A percentile compares a stretch with the other conserved stretches of the same genome.
phyloP scores from a whole-genome alignment of 2,797 vertebrate genomes.

The Anabacerthia variegaticeps region DNA sequence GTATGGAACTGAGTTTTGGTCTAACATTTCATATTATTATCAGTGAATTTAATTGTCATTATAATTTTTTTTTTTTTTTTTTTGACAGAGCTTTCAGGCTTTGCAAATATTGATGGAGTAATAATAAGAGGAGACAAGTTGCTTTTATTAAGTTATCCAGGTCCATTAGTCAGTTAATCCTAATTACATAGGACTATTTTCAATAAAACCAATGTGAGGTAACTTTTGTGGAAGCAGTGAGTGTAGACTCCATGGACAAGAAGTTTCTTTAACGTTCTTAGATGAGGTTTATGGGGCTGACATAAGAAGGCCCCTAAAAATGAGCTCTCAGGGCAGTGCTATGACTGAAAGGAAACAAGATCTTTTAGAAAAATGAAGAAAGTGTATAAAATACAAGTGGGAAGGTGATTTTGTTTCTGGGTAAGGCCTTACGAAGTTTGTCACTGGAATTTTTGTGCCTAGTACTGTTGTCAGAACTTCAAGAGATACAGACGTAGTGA shows the following conservation, averaged over 20 bases:
- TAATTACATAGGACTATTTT: background rate
- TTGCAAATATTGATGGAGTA: background rate
- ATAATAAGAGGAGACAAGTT: background rate
- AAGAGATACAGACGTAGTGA: background rate
- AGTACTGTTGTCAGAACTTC: background rate
- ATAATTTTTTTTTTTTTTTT: background rate
- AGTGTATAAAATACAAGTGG: background rate
- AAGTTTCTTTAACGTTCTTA: background rate
- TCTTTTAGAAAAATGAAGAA: background rate
- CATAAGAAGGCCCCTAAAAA: background rate
- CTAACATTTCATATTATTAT: background rate
- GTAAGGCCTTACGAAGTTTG: background rate
- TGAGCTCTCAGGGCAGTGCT: background rate
- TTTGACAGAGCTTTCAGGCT: background rate
- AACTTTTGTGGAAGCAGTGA: background rate
- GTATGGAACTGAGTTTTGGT: background rate
- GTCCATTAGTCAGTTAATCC: background rate
- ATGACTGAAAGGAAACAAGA: background rate
- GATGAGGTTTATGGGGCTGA: background rate
- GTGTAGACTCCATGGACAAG: fast-evolving
- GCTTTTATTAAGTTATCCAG: background rate
- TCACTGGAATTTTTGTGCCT: background rate
- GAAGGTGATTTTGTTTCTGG: background rate
- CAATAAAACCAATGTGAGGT: background rate
- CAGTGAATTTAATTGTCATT: background rate